Percentiles rank a stretch among this genome's conserved stretches.
Evolutionary conservation across 2,113 vertebrate genomes (phyloP).

Genomic region (Motacilla alba): DNA sequence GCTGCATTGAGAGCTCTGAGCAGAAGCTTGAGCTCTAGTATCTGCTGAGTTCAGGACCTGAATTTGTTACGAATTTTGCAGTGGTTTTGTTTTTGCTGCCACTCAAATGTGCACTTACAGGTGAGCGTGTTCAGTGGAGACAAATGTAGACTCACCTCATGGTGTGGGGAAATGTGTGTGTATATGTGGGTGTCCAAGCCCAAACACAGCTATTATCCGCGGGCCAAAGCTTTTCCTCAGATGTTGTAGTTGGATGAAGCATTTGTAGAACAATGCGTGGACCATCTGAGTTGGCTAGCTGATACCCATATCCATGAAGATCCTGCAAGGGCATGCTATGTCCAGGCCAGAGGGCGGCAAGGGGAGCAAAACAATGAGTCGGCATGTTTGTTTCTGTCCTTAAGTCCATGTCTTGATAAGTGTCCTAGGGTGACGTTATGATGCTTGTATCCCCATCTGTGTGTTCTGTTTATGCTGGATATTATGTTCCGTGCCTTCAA

Average conservation of each 20-base stretch:
- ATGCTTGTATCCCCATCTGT: no score
- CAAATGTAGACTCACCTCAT: fast-evolving
- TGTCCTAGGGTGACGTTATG: no score
- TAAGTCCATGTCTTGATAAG: neutral
- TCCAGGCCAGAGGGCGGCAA: fast-evolving
- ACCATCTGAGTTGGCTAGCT: neutral
- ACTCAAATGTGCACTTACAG: neutral
- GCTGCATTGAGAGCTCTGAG: neutral
- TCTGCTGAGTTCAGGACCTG: neutral
- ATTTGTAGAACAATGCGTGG: fast-evolving
- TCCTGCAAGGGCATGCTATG: fast-evolving
- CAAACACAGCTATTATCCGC: fast-evolving
- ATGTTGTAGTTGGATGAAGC: neutral
- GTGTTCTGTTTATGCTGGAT: no score
- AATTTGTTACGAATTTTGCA: neutral
- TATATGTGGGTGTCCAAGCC: neutral
- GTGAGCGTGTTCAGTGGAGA: fast-evolving
- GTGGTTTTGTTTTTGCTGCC: neutral
- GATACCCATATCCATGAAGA: neutral
- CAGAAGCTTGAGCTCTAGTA: neutral
- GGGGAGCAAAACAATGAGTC: neutral
- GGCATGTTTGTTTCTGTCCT: neutral
- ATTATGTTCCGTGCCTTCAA: no score
- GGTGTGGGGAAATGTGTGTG: neutral
- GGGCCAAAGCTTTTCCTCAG: neutral